Percentiles rank a stretch among this genome's conserved stretches.
Evolutionary conservation across 2,797 vertebrate species (phyloP).

Genomic region (Tachyglossus aculeatus): DNA sequence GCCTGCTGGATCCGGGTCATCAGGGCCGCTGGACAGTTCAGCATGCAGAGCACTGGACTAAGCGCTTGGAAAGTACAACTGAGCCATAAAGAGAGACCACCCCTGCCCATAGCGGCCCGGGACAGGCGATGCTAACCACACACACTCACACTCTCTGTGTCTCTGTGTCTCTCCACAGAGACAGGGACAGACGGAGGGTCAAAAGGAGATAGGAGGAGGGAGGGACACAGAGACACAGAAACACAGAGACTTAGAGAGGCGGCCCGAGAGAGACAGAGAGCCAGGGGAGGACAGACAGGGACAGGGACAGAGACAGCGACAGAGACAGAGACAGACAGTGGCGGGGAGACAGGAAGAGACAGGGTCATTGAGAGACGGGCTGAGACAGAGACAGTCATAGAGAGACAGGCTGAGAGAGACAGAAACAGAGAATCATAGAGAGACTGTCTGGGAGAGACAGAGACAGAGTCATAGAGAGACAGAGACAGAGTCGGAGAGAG

Average conservation of each 20-base stretch:
- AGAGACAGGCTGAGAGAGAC: neutral
- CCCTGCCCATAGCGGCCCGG: too few relatives aligned
- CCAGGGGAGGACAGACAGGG: neutral
- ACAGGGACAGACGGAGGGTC: neutral
- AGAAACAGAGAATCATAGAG: neutral
- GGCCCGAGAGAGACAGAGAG: neutral
- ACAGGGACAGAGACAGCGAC: neutral
- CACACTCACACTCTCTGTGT: too few relatives aligned
- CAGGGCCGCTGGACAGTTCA: too few relatives aligned
- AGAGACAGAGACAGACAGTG: neutral
- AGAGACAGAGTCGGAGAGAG: neutral
- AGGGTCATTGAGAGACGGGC: neutral
- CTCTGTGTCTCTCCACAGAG: too few relatives aligned
- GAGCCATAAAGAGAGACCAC: too few relatives aligned
- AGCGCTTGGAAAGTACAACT: too few relatives aligned
- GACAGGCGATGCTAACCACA: too few relatives aligned
- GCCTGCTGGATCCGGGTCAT: too few relatives aligned
- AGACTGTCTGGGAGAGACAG: neutral
- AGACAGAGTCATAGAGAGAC: too few relatives aligned
- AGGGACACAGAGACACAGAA: neutral
- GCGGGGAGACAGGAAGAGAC: neutral
- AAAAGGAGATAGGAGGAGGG: neutral
- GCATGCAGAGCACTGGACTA: too few relatives aligned
- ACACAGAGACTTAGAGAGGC: neutral
- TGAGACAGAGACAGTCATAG: neutral